A percentile compares a stretch with the other conserved stretches of the same genome.
Evolutionary conservation across 2,797 vertebrate species (phyloP).

Genomic region (Aphelocoma californica): DNA sequence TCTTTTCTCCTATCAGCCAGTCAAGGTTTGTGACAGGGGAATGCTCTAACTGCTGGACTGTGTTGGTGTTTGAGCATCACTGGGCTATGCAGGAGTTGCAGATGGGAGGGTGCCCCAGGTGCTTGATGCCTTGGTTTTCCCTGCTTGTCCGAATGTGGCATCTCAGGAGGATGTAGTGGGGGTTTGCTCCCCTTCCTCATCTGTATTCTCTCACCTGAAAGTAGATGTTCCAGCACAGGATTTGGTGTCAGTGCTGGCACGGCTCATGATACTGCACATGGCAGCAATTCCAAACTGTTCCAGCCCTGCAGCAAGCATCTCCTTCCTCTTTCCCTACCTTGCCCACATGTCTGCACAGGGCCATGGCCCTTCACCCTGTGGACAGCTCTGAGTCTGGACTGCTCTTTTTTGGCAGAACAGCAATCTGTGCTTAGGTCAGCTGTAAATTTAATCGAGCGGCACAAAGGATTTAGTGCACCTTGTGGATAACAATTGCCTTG

Average conservation of each 20-base stretch:
- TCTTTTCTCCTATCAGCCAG: not conserved
- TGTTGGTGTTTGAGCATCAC: not conserved
- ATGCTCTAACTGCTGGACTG: accelerated
- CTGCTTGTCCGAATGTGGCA: not conserved
- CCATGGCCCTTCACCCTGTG: accelerated
- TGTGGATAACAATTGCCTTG: slow-evolving; percentile 31
- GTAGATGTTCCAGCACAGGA: not conserved
- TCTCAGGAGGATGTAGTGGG: not conserved
- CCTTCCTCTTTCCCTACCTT: not conserved
- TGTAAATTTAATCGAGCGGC: not conserved
- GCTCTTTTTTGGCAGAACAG: not conserved
- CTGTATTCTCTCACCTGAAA: not conserved
- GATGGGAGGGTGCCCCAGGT: not conserved
- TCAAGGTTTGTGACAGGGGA: not conserved
- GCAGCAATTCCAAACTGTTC: not conserved
- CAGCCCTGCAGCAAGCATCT: not conserved
- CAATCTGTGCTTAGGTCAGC: slow-evolving; percentile 23
- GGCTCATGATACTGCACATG: accelerated
- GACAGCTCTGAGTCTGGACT: not conserved
- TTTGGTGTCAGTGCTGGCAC: not conserved
- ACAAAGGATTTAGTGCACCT: slow-evolving; percentile 16
- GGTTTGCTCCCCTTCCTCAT: not conserved
- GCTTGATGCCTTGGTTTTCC: not conserved
- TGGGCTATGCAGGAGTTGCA: not conserved
- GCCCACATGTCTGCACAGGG: accelerated